Conservation (phyloP, 2,113 vertebrate genomes). For the Ginglymostoma cirratum region DNA sequence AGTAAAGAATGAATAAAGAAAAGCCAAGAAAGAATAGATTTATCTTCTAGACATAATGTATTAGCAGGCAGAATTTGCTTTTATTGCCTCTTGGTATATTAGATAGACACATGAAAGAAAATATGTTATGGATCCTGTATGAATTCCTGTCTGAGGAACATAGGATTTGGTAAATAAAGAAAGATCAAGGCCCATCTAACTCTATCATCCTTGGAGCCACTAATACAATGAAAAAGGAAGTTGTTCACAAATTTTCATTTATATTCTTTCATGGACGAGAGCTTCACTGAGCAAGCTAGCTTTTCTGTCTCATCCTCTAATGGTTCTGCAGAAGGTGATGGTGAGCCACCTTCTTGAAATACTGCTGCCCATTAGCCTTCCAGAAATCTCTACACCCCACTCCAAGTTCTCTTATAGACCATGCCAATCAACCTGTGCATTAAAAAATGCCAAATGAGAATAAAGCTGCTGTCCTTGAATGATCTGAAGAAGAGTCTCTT, state of each 20-base stretch:
- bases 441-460: background rate
- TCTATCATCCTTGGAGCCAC: background rate
- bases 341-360: too few species aligned
- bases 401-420: background rate
- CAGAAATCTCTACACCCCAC: too few species aligned
- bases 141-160: background rate
- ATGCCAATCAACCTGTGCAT: background rate
- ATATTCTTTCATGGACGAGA: too few species aligned
- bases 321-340: too few species aligned
- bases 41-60: background rate
- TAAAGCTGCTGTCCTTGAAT: background rate
- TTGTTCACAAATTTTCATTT: background rate
- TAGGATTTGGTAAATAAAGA: background rate
- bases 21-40: background rate
- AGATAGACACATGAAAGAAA: background rate
- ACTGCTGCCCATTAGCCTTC: too few species aligned
- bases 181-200: background rate
- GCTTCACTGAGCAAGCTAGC: too few species aligned
- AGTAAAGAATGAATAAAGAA: background rate
- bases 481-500: too few species aligned
- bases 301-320: too few species aligned
- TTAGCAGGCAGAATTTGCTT: background rate
- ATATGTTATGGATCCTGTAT: background rate
- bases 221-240: background rate
- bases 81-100: background rate